phyloP scores from a whole-genome alignment of 2,797 vertebrate genomes.

The Gymnopithys bicolor region DNA sequence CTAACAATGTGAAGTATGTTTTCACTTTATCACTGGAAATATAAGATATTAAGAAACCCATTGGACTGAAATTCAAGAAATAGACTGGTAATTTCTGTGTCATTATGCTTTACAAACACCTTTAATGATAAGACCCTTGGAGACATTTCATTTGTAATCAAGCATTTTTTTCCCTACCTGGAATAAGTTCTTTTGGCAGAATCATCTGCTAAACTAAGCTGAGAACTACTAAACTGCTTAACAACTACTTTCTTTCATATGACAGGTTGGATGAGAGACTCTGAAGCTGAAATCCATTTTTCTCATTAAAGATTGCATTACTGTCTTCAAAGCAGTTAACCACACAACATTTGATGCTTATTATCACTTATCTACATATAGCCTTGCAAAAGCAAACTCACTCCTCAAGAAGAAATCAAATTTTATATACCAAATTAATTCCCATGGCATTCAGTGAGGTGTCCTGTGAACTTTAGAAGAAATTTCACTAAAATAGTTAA shows the following conservation, averaged over 20 bases:
- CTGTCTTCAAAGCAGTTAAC: conserved; percentile 25
- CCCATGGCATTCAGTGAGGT: conserved; percentile 6
- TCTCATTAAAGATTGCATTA: conserved; percentile 2
- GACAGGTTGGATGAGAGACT: not conserved
- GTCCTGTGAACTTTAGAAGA: conserved; percentile 63
- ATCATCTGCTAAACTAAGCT: not conserved
- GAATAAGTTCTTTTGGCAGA: not conserved
- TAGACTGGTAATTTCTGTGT: not conserved
- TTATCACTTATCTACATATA: conserved; percentile 7
- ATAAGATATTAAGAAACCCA: not conserved
- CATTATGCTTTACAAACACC: not conserved
- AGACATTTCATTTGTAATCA: not conserved
- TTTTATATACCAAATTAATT: conserved; percentile 1
- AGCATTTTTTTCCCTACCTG: not conserved
- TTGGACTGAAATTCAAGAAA: not conserved
- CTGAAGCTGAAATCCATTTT: conserved; percentile 21
- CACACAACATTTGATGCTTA: not conserved
- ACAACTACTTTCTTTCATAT: not conserved
- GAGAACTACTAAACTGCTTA: not conserved
- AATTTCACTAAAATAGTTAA: conserved; percentile 70
- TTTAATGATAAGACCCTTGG: not conserved
- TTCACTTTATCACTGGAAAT: conserved; percentile 23
- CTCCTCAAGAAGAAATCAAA: conserved; percentile 8
- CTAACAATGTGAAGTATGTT: not conserved
- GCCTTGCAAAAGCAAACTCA: conserved; percentile 13